Base-by-base conservation (phyloP, 2,888 invertebrate genomes). In the Drosophila kuntzei region DNA sequence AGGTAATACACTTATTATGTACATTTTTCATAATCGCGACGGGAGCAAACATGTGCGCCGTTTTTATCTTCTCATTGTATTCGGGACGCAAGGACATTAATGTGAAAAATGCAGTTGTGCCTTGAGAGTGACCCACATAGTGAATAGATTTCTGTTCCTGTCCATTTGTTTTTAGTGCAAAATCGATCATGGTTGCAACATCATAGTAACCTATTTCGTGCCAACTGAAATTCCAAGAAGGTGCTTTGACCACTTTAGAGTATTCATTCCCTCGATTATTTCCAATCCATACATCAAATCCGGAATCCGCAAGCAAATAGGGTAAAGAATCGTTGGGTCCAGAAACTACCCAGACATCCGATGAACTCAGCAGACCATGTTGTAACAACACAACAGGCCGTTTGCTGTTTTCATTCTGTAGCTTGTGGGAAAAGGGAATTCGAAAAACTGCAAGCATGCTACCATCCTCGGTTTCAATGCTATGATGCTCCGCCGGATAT, bases 121-220 rank as follows among this genome's bases (percentile, higher is more conserved):
- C 91, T 61, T 91, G 91, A 1, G 91, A 91, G 49, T 91, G 90
- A 0, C 90, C 90, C 3, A 90, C 80, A 66, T 91, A 91, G 47
- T 91, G 90, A 0, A 91, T 60, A 4, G 87, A 58, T 16, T 75
- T 44, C 12, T 84, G 85, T 0, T 61, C 70, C 20, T 79, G 70
- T n/a, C 79, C 86, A 11, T 82, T 91, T 3, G 46, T 61, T 2
- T 49, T n/a, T 2, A 90, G 53, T 0, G 89, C 73, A 36, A 85
- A 90, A 43, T 91, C 90, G 2, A 91, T 81, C 36, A 74, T 76
- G 1, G 86, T 73, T 0, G 88, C 36, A 0, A 86, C 63, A 29
- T 85, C 84, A 89, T 96, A 94, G 50, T 95, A 91, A 0, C 96
- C 97, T 93, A 98, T 96, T 91, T 99, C 97, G 86, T 98, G 97